Conservation (phyloP, 2,888 invertebrate species). For the Rhagonycha lutea region DNA sequence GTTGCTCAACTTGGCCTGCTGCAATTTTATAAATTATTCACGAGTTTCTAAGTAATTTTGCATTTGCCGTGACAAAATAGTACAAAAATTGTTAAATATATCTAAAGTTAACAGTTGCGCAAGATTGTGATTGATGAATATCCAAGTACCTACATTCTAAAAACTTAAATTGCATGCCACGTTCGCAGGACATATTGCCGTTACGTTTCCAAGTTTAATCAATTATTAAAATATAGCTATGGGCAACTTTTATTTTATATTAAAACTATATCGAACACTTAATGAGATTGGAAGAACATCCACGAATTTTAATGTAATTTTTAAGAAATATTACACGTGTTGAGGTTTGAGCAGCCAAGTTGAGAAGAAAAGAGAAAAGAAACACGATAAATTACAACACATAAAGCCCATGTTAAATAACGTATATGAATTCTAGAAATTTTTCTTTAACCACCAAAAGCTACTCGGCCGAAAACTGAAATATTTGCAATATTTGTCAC, state of each 20-base stretch:
- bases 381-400: background rate
- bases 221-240: background rate
- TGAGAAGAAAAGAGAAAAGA: background rate
- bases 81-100: background rate
- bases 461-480: background rate
- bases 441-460: background rate
- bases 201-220: background rate
- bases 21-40: background rate
- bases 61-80: background rate
- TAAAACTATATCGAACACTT: background rate
- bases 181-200: background rate
- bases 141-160: background rate
- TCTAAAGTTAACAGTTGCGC: background rate
- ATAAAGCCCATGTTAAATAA: background rate
- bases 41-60: background rate
- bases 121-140: background rate
- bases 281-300: background rate
- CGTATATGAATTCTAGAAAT: background rate
- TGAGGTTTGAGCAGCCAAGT: background rate
- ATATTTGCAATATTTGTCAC: background rate
- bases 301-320: background rate
- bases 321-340: background rate
- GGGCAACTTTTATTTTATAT: background rate
- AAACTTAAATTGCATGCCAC: background rate
- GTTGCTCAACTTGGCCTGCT: background rate